These are phyloP conservation scores for Loriculus beryllinus DNA, from an alignment of 2,797 vertebrate genomes.

Conservation along the genomic window DNA sequence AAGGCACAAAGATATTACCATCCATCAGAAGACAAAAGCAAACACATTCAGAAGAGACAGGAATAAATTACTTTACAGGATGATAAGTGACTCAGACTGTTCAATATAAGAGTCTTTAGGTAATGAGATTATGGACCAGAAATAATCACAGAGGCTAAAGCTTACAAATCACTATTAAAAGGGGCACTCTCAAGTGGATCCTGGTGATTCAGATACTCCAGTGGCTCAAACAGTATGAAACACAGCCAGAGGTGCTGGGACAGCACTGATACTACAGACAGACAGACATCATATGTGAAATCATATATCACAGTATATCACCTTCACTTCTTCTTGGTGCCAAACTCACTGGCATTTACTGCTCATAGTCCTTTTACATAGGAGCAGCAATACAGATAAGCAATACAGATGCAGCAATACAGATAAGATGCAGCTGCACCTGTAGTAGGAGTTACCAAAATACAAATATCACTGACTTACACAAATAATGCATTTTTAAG, in stretches of 20 bases:
- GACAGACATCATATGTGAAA: not conserved
- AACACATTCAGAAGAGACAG: not conserved
- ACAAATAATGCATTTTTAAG: not conserved
- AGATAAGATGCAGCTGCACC: not conserved
- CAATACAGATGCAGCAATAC: not conserved
- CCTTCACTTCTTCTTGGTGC: not conserved
- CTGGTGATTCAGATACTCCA: not conserved
- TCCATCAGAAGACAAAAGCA: slow-evolving; percentile 5
- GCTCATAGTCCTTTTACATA: not conserved
- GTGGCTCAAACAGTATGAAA: not conserved
- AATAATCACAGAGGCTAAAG: not conserved
- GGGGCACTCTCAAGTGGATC: not conserved
- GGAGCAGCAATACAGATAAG: not conserved
- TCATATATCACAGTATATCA: not conserved
- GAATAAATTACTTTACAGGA: not conserved
- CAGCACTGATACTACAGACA: not conserved
- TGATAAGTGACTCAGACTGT: slow-evolving; percentile 18
- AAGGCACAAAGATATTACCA: not conserved
- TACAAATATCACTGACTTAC: not conserved
- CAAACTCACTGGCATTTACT: not conserved
- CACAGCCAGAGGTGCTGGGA: not conserved
- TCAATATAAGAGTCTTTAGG: slow-evolving; percentile 11
- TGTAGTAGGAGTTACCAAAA: not conserved
- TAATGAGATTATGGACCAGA: slow-evolving; percentile 33
- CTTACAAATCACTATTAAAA: slow-evolving; percentile 22